Evolutionary conservation across 2,113 vertebrate species (phyloP).

Genomic region (Sander vitreus): DNA sequence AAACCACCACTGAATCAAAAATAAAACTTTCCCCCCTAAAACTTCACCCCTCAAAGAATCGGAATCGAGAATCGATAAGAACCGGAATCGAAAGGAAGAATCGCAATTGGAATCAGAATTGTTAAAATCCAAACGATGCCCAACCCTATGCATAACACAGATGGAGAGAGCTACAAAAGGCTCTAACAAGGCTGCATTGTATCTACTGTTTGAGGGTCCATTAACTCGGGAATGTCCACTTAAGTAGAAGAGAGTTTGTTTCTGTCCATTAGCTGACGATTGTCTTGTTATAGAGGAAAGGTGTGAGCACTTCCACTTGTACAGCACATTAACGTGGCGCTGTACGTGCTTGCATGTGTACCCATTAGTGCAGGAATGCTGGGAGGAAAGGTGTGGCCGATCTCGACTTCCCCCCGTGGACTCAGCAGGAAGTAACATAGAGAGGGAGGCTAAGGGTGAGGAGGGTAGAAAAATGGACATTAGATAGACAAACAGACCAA

Average conservation of each 20-base stretch:
- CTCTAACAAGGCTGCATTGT: background rate
- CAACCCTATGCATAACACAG: too few relatives aligned
- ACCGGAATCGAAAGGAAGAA: too few relatives aligned
- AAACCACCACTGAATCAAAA: too few relatives aligned
- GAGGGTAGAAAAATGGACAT: background rate
- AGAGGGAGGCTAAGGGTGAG: background rate
- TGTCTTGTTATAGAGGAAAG: constrained; percentile 30
- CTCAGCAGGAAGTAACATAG: constrained; percentile 67
- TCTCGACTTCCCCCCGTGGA: constrained; percentile 72
- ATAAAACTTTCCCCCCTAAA: too few relatives aligned
- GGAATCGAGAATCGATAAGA: too few relatives aligned
- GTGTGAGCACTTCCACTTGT: constrained; percentile 44
- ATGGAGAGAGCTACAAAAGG: constrained; percentile 6
- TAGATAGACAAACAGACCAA: background rate
- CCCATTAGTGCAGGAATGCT: constrained; percentile 72
- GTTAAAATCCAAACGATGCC: too few relatives aligned
- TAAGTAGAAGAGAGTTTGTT: background rate
- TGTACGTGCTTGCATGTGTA: background rate
- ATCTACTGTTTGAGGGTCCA: constrained; percentile 3
- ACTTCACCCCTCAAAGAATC: too few relatives aligned
- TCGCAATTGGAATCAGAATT: too few relatives aligned
- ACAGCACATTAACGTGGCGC: background rate
- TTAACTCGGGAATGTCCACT: constrained; percentile 53
- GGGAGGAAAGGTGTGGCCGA: constrained; percentile 83
- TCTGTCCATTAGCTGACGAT: constrained; percentile 17